Conservation (phyloP, 35 echinoderm and acorn worm species). For the Heliocidaris tuberculata region DNA sequence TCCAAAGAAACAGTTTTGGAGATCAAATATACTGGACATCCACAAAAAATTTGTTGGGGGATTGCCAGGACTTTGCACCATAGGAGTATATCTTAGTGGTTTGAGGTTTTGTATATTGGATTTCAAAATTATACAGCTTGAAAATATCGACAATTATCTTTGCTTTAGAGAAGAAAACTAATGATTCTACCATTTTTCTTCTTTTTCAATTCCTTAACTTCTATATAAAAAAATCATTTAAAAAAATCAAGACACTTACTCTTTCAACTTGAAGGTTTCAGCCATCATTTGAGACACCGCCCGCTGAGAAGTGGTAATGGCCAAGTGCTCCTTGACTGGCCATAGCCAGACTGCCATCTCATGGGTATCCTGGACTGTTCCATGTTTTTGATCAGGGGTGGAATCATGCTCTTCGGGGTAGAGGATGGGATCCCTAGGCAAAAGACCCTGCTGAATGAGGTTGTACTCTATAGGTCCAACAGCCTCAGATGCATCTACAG, state of each 20-base stretch:
- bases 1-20: too few relatives aligned
- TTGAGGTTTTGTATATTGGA: too few relatives aligned
- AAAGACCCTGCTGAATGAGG: not conserved
- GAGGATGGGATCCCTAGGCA: not conserved
- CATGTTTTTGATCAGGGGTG: not conserved
- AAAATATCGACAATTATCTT: too few relatives aligned
- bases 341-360: conserved; percentile 42
- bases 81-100: too few relatives aligned
- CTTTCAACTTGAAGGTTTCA: not conserved
- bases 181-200: too few relatives aligned
- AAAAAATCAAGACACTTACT: not conserved
- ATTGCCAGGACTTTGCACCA: too few relatives aligned
- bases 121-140: too few relatives aligned
- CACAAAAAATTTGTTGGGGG: too few relatives aligned
- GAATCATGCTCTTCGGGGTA: not conserved
- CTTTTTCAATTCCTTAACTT: too few relatives aligned
- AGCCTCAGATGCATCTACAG: not conserved
- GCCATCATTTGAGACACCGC: not conserved
- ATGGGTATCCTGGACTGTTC: not conserved
- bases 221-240: too few relatives aligned
- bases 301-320: conserved; percentile 46
- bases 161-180: too few relatives aligned
- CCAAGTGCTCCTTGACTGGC: conserved; percentile 62
- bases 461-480: not conserved
- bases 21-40: too few relatives aligned